Conservation (phyloP, 2,888 invertebrate species). For the Chymomyza caudatula region DNA sequence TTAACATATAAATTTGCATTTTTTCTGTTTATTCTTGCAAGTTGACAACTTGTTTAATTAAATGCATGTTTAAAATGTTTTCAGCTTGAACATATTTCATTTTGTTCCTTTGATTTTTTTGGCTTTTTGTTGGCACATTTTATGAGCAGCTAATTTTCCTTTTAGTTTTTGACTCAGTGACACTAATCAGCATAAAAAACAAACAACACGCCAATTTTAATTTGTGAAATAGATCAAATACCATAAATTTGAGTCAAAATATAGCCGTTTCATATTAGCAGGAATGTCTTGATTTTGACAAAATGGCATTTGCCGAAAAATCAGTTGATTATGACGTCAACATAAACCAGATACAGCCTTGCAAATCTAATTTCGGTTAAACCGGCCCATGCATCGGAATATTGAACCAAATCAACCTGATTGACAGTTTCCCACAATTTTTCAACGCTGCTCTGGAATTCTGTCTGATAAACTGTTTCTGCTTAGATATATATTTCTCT, state of each 20-base stretch:
- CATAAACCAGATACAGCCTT: not conserved
- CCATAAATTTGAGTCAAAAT: slow-evolving; percentile 29
- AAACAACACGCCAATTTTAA: slow-evolving; percentile 26
- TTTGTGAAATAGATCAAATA: slow-evolving; percentile 20
- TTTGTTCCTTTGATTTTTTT: slow-evolving; percentile 10
- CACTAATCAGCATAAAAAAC: slow-evolving; percentile 50
- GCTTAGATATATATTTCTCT: slow-evolving; percentile 39
- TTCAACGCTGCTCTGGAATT: slow-evolving; percentile 46
- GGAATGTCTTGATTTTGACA: too few relatives aligned
- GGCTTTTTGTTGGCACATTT: not conserved
- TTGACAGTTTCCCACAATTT: slow-evolving; percentile 3
- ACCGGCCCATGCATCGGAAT: not conserved
- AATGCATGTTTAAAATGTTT: slow-evolving; percentile 17
- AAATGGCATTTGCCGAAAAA: not conserved
- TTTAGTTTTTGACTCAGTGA: not conserved
- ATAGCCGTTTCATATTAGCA: too few relatives aligned
- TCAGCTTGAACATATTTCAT: slow-evolving; percentile 22
- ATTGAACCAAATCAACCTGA: not conserved
- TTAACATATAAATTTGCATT: slow-evolving; percentile 20
- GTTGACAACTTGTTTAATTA: slow-evolving; percentile 43
- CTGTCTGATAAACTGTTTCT: slow-evolving; percentile 41
- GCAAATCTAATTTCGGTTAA: not conserved
- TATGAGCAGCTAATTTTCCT: not conserved
- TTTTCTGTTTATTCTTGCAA: slow-evolving; percentile 18
- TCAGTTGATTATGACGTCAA: not conserved